Evolutionary conservation across 2,888 invertebrate species (phyloP).

Genomic region (Drosophila phalerata): DNA sequence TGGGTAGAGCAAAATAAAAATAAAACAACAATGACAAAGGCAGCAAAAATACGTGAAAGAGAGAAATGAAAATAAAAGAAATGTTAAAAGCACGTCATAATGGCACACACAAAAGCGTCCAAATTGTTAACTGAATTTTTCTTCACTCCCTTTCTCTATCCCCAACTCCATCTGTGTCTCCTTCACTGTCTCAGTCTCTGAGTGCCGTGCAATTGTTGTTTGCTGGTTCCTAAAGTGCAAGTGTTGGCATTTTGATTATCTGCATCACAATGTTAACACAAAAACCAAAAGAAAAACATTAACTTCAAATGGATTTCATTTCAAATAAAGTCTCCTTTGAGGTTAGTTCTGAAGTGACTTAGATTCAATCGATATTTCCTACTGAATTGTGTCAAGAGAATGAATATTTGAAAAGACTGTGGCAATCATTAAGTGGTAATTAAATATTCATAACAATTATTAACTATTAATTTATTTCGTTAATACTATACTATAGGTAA

Average conservation of each 20-base stretch:
- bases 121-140: slow-evolving; percentile 42
- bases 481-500: too few species aligned
- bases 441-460: neutral
- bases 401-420: neutral
- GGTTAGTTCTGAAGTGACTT: neutral
- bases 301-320: slow-evolving; percentile 16
- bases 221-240: slow-evolving; percentile 33
- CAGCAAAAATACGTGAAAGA: neutral
- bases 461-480: neutral
- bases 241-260: slow-evolving; percentile 35
- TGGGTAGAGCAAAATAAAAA: slow-evolving; percentile 32
- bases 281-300: slow-evolving; percentile 23
- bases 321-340: slow-evolving; percentile 2
- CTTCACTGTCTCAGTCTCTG: neutral
- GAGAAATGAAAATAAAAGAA: slow-evolving; percentile 3
- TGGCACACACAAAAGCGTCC: slow-evolving; percentile 50
- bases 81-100: slow-evolving; percentile 56
- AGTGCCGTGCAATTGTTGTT: slow-evolving; percentile 7
- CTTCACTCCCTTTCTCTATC: slow-evolving; percentile 1
- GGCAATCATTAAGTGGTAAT: neutral
- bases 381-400: slow-evolving; percentile 2
- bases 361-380: slow-evolving; percentile 28
- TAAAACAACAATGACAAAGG: slow-evolving; percentile 37
- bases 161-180: neutral
- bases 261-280: slow-evolving; percentile 31